Conservation (phyloP, 2,888 invertebrate genomes). For the Philereme transversata region DNA sequence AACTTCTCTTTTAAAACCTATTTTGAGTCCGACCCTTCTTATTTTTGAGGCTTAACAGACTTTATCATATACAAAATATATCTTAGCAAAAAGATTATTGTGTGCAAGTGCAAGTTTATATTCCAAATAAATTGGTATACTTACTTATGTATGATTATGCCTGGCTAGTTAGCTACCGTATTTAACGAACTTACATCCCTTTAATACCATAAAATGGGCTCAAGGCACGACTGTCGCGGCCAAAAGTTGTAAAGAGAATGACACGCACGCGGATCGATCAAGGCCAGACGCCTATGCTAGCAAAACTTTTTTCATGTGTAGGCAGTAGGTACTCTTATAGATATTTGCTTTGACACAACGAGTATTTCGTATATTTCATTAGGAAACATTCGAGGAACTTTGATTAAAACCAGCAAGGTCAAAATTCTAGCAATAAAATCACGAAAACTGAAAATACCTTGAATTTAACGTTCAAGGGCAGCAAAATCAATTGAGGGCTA, state of each 20-base stretch:
- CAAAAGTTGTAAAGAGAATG: slow-evolving; percentile 57
- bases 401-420: slow-evolving; percentile 41
- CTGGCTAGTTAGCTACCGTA: slow-evolving; percentile 20
- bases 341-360: slow-evolving; percentile 33
- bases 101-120: too few relatives aligned
- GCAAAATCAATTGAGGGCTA: slow-evolving; percentile 47
- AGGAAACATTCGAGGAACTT: slow-evolving; percentile 31
- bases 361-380: slow-evolving; percentile 28
- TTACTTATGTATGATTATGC: not conserved
- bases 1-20: slow-evolving; percentile 53
- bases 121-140: slow-evolving; percentile 1
- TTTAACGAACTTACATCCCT: slow-evolving; percentile 35
- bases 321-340: slow-evolving; percentile 12
- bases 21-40: slow-evolving; percentile 29
- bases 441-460: slow-evolving; percentile 36
- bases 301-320: slow-evolving; percentile 28
- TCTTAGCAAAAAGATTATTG: too few relatives aligned
- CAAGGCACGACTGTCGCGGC: slow-evolving; percentile 47
- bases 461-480: slow-evolving; percentile 43
- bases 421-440: slow-evolving; percentile 42
- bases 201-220: slow-evolving; percentile 45
- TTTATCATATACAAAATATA: too few relatives aligned
- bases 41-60: slow-evolving; percentile 11
- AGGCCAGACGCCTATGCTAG: slow-evolving; percentile 60
- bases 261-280: slow-evolving; percentile 74